Conservation (phyloP, 2,797 vertebrate species). For the Australoheros facetus region DNA sequence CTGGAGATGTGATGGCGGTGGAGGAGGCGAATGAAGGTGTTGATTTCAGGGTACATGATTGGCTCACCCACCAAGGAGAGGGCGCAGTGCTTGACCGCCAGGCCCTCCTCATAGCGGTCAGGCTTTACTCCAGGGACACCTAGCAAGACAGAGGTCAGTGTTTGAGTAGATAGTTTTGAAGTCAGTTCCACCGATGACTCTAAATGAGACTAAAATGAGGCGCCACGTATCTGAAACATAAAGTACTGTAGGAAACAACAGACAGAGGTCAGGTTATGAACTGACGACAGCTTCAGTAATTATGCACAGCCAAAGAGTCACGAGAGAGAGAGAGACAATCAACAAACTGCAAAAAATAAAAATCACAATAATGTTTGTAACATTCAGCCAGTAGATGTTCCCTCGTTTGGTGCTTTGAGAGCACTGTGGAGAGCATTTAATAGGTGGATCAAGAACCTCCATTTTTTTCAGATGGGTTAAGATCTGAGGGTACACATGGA, state of each 20-base stretch:
- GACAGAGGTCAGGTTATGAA: slow-evolving; percentile 1
- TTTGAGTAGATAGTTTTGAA: neutral
- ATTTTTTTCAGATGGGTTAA: neutral
- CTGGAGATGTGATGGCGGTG: slow-evolving; percentile 88
- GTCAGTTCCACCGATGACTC: neutral
- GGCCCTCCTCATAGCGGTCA: slow-evolving; percentile 86
- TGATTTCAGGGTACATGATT: slow-evolving; percentile 97
- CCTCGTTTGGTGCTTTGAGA: neutral
- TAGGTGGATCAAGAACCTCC: neutral
- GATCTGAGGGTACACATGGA: neutral
- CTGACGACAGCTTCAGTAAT: neutral
- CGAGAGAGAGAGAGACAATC: neutral
- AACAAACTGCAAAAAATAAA: neutral
- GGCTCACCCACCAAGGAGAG: slow-evolving; percentile 95
- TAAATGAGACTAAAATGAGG: neutral
- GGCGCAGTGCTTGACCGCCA: slow-evolving; percentile 89
- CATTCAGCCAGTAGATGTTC: neutral
- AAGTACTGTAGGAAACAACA: neutral
- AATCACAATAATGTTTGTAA: neutral
- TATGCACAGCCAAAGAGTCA: neutral
- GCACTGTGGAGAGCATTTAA: neutral
- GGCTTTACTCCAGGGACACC: slow-evolving; percentile 89
- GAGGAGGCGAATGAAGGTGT: slow-evolving; percentile 87
- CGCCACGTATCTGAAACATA: neutral
- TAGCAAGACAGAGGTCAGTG: slow-evolving; percentile 55